Percentiles rank a stretch among this genome's conserved stretches.
Conservation (phyloP, 2,888 invertebrate genomes). For the Prenolepis imparis region DNA sequence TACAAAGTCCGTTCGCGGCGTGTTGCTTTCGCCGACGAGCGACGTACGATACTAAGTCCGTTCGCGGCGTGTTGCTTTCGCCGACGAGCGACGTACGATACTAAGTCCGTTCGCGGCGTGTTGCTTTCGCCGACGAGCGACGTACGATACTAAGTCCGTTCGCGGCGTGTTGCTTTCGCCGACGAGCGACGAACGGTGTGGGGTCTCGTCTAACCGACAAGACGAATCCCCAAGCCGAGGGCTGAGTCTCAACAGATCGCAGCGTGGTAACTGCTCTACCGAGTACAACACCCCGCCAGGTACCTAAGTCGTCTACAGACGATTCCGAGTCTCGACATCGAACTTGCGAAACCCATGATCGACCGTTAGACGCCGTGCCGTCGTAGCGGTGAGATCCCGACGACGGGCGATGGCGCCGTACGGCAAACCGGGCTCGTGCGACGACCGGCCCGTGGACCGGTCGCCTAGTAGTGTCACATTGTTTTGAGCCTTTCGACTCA, state of each 20-base stretch:
- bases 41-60: too few species aligned
- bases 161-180: too few species aligned
- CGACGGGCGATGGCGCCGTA: conserved; percentile 32
- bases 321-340: conserved; percentile 31
- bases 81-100: too few species aligned
- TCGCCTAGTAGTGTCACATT: conserved; percentile 82
- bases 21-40: too few species aligned
- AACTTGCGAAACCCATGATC: conserved; percentile 57
- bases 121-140: too few species aligned
- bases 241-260: background rate
- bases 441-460: conserved; percentile 60
- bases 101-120: too few species aligned
- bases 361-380: conserved; percentile 54
- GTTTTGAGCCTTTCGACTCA: conserved; percentile 86
- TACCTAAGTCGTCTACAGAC: conserved; percentile 28
- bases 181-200: too few species aligned
- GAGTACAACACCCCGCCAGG: conserved; percentile 4
- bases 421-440: conserved; percentile 71
- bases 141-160: too few species aligned
- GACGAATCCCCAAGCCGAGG: background rate
- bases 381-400: conserved; percentile 8
- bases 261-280: background rate
- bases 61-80: too few species aligned
- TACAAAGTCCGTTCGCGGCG: too few species aligned
- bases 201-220: too few species aligned